Evolutionary conservation across 2,113 vertebrate species (phyloP).

Genomic region (Odontophorus gujanensis): DNA sequence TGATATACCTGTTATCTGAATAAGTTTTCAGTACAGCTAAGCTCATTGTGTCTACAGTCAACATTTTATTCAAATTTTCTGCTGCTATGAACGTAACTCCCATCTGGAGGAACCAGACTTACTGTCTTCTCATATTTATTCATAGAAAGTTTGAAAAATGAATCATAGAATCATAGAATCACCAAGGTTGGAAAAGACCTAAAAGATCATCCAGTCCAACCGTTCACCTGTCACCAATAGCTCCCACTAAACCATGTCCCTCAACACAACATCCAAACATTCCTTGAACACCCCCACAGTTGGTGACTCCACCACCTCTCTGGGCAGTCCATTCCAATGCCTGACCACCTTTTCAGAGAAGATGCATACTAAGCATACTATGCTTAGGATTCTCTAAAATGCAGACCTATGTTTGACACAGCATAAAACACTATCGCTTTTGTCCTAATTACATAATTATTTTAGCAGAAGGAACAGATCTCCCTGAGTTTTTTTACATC

Average conservation of each 20-base stretch:
- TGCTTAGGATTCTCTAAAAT: not conserved
- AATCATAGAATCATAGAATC: too few species aligned
- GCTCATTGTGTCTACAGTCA: not conserved
- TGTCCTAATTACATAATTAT: slow-evolving; percentile 48
- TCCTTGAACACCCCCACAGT: too few species aligned
- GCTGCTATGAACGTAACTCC: not conserved
- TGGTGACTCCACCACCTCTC: too few species aligned
- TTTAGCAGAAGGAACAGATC: slow-evolving; percentile 19
- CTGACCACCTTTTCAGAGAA: too few species aligned
- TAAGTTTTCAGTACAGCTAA: not conserved
- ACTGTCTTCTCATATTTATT: not conserved
- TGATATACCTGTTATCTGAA: not conserved
- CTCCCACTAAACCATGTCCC: too few species aligned
- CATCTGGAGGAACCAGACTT: not conserved
- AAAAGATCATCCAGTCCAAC: too few species aligned
- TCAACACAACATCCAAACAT: too few species aligned
- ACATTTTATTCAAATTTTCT: not conserved
- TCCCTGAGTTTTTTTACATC: slow-evolving; percentile 5
- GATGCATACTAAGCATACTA: not conserved
- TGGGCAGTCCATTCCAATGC: too few species aligned
- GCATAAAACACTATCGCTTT: not conserved
- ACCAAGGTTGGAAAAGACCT: too few species aligned
- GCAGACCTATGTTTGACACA: not conserved
- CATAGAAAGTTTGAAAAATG: not conserved
- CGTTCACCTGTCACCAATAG: too few species aligned